Percentiles rank a stretch among this genome's conserved stretches.
phyloP scores from a whole-genome alignment of 2,888 invertebrate species.

The Rosalia funebris region DNA sequence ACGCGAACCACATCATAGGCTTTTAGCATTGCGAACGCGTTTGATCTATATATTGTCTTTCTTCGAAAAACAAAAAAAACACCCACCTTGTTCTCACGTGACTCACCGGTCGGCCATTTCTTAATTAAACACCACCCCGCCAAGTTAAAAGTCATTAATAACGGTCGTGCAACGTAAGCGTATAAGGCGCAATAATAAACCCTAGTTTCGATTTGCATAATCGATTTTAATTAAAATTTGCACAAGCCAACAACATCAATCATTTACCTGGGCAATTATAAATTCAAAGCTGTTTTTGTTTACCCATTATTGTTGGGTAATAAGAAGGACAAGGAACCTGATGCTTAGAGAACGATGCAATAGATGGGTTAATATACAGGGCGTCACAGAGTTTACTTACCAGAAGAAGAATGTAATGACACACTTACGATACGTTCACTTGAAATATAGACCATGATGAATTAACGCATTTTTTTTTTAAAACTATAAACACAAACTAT shows the following conservation, averaged over 20 bases:
- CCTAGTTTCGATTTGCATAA: conserved; percentile 13
- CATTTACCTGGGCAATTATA: conserved; percentile 3
- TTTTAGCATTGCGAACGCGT: neutral
- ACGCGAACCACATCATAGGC: neutral
- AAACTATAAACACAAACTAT: too few species aligned
- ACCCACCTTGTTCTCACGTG: neutral
- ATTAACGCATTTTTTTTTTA: too few species aligned
- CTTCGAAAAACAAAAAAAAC: conserved; percentile 7
- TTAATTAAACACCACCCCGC: conserved; percentile 5
- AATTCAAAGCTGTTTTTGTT: conserved; percentile 13
- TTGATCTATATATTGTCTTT: conserved; percentile 2
- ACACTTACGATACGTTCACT: too few species aligned
- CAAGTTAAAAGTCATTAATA: neutral
- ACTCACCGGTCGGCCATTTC: neutral
- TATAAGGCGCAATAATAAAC: neutral
- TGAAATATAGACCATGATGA: too few species aligned
- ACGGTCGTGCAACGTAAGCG: neutral
- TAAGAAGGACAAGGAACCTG: conserved; percentile 19
- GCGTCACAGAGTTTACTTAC: too few species aligned
- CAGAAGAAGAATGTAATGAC: too few species aligned
- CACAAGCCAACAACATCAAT: conserved; percentile 7
- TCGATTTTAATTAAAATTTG: conserved; percentile 8
- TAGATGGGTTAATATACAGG: too few species aligned
- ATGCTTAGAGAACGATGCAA: too few species aligned
- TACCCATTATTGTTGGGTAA: conserved; percentile 20